Conservation (phyloP, 1,140 invertebrate species). For the Hypothenemus hampei region DNA sequence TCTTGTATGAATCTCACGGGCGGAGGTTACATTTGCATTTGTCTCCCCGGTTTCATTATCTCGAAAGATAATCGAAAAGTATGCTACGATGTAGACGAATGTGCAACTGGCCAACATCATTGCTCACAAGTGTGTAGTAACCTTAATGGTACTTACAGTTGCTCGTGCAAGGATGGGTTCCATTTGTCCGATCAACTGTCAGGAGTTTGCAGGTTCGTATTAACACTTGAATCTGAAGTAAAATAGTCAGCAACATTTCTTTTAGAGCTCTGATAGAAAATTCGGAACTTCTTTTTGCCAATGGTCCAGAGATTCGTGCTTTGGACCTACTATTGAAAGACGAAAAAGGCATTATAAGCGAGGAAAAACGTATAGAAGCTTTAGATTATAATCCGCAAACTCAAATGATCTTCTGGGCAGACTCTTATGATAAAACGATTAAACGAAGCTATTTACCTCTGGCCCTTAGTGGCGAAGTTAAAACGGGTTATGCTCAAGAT, state of each 20-base stretch:
- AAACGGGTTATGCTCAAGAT: conserved; percentile 83
- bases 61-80: conserved; percentile 67
- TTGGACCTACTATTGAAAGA: conserved; percentile 62
- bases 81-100: conserved; percentile 89
- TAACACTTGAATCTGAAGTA: background rate
- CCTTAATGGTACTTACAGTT: conserved; percentile 87
- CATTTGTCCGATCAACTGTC: conserved; percentile 65
- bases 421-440: conserved; percentile 82
- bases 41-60: conserved; percentile 80
- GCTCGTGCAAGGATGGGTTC: conserved; percentile 82
- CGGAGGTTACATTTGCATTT: conserved; percentile 83
- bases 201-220: conserved; percentile 60
- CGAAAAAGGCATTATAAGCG: conserved; percentile 68
- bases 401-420: conserved; percentile 90
- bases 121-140: conserved; percentile 92
- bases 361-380: conserved; percentile 81
- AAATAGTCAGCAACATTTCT: background rate
- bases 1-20: conserved; percentile 80
- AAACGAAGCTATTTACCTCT: conserved; percentile 87
- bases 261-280: conserved; percentile 59
- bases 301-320: conserved; percentile 81
- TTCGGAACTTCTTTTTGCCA: conserved; percentile 64
- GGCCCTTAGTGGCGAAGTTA: conserved; percentile 66
- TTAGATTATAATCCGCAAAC: conserved; percentile 78
- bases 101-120: conserved; percentile 71